phyloP scores from a whole-genome alignment of 30 jellyfish, hydroid and myxozoan species.

The Pseudorhiza aurosa region DNA sequence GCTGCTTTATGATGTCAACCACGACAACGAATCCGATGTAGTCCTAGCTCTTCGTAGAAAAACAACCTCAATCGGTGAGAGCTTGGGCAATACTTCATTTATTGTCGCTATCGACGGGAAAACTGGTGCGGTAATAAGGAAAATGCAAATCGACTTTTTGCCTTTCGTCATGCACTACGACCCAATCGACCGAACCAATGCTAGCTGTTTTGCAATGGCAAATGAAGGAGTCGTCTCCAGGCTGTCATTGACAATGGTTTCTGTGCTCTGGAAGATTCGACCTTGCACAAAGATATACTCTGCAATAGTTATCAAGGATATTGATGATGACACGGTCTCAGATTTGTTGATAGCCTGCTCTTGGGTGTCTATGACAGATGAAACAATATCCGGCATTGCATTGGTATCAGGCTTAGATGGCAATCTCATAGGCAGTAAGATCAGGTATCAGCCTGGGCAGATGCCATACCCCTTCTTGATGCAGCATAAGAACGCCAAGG shows the following conservation, averaged over 20 bases:
- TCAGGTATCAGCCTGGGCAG: slow-evolving; percentile 52
- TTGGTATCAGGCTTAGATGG: slow-evolving; percentile 44
- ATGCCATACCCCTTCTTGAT: slow-evolving; percentile 49
- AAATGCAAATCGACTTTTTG: slow-evolving; percentile 13
- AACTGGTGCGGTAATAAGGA: slow-evolving; percentile 20
- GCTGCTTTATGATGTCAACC: slow-evolving; percentile 33
- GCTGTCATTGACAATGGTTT: slow-evolving; percentile 5
- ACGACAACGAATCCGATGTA: slow-evolving; percentile 26
- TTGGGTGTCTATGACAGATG: slow-evolving; percentile 38
- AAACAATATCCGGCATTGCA: slow-evolving; percentile 48
- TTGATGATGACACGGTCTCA: slow-evolving; percentile 10
- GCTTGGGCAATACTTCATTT: slow-evolving; percentile 6
- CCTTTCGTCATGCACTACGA: slow-evolving; percentile 21
- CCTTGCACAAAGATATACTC: slow-evolving; percentile 51
- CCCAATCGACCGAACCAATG: not conserved
- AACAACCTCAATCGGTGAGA: not conserved
- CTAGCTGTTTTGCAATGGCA: slow-evolving; percentile 28
- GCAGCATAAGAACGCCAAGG: slow-evolving; percentile 52
- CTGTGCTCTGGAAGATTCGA: slow-evolving; percentile 8
- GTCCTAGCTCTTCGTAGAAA: slow-evolving; percentile 8
- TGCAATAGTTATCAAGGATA: slow-evolving; percentile 17
- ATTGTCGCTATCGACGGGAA: slow-evolving; percentile 38
- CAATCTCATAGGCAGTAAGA: slow-evolving; percentile 49
- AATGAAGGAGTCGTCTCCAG: slow-evolving; percentile 31
- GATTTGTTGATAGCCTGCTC: slow-evolving; percentile 51